These are phyloP conservation scores for Thaleichthys pacificus DNA, from an alignment of 2,797 vertebrate genomes.

Conservation along the genomic window DNA sequence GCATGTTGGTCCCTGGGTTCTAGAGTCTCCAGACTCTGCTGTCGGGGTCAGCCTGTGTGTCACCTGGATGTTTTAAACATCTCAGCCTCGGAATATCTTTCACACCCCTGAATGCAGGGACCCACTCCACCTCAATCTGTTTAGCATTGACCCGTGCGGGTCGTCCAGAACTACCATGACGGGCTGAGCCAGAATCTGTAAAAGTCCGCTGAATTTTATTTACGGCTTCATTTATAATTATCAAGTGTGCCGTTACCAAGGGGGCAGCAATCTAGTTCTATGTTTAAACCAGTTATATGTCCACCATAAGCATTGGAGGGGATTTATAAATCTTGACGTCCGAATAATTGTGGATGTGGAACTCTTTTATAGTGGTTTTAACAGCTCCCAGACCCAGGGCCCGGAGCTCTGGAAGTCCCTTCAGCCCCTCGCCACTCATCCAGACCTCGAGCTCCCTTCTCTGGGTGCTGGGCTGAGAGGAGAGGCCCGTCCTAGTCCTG, in stretches of 20 bases:
- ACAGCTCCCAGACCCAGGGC: constrained; percentile 65
- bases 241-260: constrained; percentile 63
- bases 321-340: constrained; percentile 75
- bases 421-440: constrained; percentile 60
- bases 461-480: constrained; percentile 17
- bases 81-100: constrained; percentile 26
- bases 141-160: constrained; percentile 53
- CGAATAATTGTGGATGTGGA: constrained; percentile 73
- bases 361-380: constrained; percentile 70
- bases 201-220: constrained; percentile 59
- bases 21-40: no score
- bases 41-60: not conserved
- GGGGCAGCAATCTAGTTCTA: constrained; percentile 62
- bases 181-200: constrained; percentile 61
- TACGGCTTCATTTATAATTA: constrained; percentile 70
- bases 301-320: constrained; percentile 65
- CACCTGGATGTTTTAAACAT: constrained; percentile 19
- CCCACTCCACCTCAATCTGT: constrained; percentile 41
- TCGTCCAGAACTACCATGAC: constrained; percentile 50
- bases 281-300: constrained; percentile 70
- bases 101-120: constrained; percentile 16
- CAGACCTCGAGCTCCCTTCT: constrained; percentile 23
- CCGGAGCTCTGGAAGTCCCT: constrained; percentile 42
- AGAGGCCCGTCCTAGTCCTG: constrained; percentile 43
- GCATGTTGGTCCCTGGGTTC: no score